Percentiles rank a stretch among this genome's conserved stretches.
phyloP scores from a whole-genome alignment of 2,113 vertebrate species.

The Pituophis catenifer region DNA sequence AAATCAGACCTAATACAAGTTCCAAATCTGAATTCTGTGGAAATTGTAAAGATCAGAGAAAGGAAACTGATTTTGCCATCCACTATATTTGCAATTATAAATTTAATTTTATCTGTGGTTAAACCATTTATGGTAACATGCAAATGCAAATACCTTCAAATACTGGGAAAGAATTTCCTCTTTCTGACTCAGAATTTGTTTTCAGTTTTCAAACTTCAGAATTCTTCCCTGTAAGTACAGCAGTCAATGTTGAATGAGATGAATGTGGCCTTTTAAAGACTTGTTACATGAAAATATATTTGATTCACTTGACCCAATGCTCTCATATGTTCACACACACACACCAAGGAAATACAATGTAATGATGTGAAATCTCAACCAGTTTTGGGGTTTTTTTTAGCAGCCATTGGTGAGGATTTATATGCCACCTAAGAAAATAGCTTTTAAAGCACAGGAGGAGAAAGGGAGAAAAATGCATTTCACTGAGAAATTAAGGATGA shows the following conservation, averaged over 20 bases:
- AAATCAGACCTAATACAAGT: background rate
- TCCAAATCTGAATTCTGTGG: background rate
- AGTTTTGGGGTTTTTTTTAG: background rate
- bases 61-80: background rate
- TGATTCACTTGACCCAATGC: background rate
- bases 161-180: background rate
- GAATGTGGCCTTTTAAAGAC: background rate
- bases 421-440: background rate
- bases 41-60: background rate
- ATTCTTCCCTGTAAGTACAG: slow-evolving; percentile 9
- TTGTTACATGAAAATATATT: background rate
- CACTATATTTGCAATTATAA: background rate
- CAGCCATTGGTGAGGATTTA: background rate
- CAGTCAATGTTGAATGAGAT: background rate
- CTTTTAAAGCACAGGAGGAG: background rate
- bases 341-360: background rate
- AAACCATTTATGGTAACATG: background rate
- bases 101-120: background rate
- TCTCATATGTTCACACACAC: background rate
- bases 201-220: background rate
- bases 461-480: background rate
- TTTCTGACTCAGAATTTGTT: background rate
- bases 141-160: background rate
- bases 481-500: background rate
- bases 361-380: background rate